Evolutionary conservation across 2,113 vertebrate species (phyloP), one percentile per base, ranked within the genome.

Genomic region (Morone chrysops): DNA sequence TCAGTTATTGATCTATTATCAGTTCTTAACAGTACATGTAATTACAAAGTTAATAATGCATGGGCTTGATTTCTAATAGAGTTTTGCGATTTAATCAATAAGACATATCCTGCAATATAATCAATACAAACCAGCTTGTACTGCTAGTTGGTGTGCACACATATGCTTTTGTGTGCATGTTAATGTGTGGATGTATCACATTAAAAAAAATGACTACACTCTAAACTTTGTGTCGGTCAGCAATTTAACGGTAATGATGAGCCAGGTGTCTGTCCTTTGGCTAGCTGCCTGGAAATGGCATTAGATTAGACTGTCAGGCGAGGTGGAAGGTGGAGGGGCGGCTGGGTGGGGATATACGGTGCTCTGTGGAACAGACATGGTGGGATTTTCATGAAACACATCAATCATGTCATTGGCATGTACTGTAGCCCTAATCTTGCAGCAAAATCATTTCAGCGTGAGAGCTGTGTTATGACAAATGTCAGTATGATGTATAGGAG

Each of bases 261-360:
- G 78, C 83, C 86, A 92, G 91, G 90, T 86, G 84, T 77, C 80
- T 77, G 77, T 87, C 78, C 82, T 75, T 43, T 91, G 91, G 90
- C 84, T 68, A 0, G 41, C 31, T 85, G 90, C 88, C 90, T 89
- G 82, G 81, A 91, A 85, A 90, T 70, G 45, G 79, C 85, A 81
- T 92, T 85, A 83, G 70, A 89, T 92, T 71, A 80, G 78, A 77
- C 60, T 61, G 77, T 75, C 57, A 53, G 75, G 63, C 11, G 3
- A 31, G 25, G 16, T 0, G 43, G 80, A 59, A 50, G 54, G 70
- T 41, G 56, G 56, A 50, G 48, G 43, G 60, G 45, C 45, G 45
- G 45, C 1, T 47, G 67, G 41, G 45, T 4, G 56, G 61, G 20
- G 17, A 75, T 80, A 54, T 59, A 73, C 4, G 1, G 22, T 2